These are phyloP conservation scores for Lycodopsis pacificus DNA, from an alignment of 2,797 vertebrate genomes.

Conservation along the genomic window DNA sequence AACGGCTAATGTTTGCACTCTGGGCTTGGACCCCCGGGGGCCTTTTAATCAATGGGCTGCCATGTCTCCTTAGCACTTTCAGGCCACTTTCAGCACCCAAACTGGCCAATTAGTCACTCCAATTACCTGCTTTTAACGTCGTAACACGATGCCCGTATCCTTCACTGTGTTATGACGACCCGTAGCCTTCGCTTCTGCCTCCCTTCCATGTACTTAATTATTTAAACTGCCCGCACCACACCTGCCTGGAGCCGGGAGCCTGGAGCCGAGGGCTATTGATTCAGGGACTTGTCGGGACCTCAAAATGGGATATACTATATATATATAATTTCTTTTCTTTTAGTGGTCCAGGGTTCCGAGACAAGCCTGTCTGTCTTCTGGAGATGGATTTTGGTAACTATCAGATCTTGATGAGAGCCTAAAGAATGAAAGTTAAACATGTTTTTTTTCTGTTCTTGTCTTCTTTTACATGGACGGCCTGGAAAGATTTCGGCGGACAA, in stretches of 20 bases:
- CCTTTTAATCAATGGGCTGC: slow-evolving; percentile 70
- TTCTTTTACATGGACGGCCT: slow-evolving; percentile 42
- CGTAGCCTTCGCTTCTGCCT: slow-evolving; percentile 76
- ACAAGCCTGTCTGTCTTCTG: slow-evolving; percentile 3
- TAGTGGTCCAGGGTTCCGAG: slow-evolving; percentile 8
- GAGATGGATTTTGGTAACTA: slow-evolving; percentile 4
- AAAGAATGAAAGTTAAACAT: slow-evolving; percentile 60
- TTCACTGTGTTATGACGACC: slow-evolving; percentile 84
- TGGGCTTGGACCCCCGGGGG: slow-evolving; percentile 40
- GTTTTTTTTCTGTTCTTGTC: slow-evolving; percentile 37
- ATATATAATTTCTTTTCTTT: slow-evolving; percentile 40
- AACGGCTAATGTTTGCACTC: slow-evolving; percentile 63
- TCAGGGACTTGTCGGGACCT: slow-evolving; percentile 69
- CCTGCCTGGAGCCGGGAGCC: slow-evolving; percentile 81
- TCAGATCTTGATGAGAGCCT: slow-evolving; percentile 2
- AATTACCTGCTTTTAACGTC: slow-evolving; percentile 83
- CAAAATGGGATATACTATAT: slow-evolving; percentile 54
- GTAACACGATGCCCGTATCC: slow-evolving; percentile 81
- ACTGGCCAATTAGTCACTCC: slow-evolving; percentile 82
- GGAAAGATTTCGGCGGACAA: slow-evolving; percentile 84
- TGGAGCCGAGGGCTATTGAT: slow-evolving; percentile 84
- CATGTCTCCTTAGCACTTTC: slow-evolving; percentile 82
- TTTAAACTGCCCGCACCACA: slow-evolving; percentile 83
- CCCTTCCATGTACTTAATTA: slow-evolving; percentile 84
- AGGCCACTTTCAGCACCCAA: slow-evolving; percentile 76